Evolutionary conservation across 2,888 invertebrate species (phyloP).

Genomic region (Eupithecia subumbrata): DNA sequence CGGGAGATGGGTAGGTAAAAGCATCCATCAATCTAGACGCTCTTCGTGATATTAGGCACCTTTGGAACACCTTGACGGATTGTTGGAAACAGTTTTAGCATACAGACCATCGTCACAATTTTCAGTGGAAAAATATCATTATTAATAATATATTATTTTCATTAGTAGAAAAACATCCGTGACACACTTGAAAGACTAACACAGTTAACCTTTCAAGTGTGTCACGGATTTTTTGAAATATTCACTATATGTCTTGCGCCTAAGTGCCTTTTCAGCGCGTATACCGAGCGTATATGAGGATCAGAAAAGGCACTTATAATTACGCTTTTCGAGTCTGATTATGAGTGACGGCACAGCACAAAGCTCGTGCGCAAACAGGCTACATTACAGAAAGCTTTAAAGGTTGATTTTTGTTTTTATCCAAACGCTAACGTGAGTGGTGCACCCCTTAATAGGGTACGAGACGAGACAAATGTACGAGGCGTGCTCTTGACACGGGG

Average conservation of each 20-base stretch:
- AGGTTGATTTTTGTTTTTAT: slow-evolving; percentile 8
- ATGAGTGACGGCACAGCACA: not conserved
- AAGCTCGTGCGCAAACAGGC: not conserved
- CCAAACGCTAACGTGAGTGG: slow-evolving; percentile 30
- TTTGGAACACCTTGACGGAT: not conserved
- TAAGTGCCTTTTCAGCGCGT: no score
- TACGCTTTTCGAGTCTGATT: not conserved
- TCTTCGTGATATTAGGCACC: not conserved
- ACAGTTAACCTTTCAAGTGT: no score
- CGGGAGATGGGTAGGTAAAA: not conserved
- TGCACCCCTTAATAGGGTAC: slow-evolving; percentile 13
- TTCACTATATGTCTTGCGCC: no score
- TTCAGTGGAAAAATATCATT: not conserved
- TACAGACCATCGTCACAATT: not conserved
- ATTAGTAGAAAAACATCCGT: no score
- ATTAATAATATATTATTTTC: not conserved
- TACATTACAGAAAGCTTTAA: not conserved
- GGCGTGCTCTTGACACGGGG: slow-evolving; percentile 69
- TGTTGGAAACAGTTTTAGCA: not conserved
- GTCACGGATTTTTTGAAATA: no score
- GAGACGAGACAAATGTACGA: slow-evolving; percentile 64
- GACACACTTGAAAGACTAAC: no score
- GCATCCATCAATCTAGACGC: not conserved
- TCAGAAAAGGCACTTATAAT: not conserved
- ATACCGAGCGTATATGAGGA: no score